Evolutionary conservation across 2,888 invertebrate genomes (phyloP).

Genomic region (Pyrrhia umbra): DNA sequence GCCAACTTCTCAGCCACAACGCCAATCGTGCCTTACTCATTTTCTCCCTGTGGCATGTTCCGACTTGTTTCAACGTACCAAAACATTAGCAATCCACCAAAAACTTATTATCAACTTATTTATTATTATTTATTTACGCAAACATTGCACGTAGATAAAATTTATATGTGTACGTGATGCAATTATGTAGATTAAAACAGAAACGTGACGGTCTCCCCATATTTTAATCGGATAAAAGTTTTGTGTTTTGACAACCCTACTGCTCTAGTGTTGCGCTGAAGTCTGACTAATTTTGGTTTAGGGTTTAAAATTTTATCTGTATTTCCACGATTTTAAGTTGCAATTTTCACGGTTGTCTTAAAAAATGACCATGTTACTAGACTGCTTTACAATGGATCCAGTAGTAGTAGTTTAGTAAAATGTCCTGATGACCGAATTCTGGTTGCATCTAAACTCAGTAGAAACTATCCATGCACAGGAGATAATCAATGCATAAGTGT

Average conservation of each 20-base stretch:
- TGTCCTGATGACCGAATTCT: no score
- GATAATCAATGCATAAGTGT: no score
- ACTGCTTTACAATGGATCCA: no score
- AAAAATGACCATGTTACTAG: no score
- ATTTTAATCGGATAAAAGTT: slow-evolving; percentile 75
- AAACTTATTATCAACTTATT: slow-evolving; percentile 68
- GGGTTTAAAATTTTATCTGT: background rate
- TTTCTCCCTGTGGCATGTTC: background rate
- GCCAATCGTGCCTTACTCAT: no score
- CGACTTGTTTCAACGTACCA: background rate
- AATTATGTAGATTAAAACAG: slow-evolving; percentile 79
- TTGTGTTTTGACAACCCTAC: slow-evolving; percentile 59
- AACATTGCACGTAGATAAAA: slow-evolving; percentile 79
- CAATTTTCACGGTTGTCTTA: no score
- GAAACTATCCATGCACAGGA: no score
- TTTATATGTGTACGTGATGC: slow-evolving; percentile 80
- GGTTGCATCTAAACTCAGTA: no score
- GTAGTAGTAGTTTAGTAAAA: no score
- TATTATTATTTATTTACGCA: slow-evolving; percentile 78
- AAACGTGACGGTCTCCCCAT: slow-evolving; percentile 73
- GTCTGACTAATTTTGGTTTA: slow-evolving; percentile 2
- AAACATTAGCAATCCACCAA: slow-evolving; percentile 39
- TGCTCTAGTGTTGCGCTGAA: slow-evolving; percentile 45
- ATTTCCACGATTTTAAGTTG: no score
- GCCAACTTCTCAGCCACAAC: no score